A percentile compares a stretch with the other conserved stretches of the same genome.
phyloP scores from a whole-genome alignment of 2,888 invertebrate genomes.

The Calameuta pallipes region DNA sequence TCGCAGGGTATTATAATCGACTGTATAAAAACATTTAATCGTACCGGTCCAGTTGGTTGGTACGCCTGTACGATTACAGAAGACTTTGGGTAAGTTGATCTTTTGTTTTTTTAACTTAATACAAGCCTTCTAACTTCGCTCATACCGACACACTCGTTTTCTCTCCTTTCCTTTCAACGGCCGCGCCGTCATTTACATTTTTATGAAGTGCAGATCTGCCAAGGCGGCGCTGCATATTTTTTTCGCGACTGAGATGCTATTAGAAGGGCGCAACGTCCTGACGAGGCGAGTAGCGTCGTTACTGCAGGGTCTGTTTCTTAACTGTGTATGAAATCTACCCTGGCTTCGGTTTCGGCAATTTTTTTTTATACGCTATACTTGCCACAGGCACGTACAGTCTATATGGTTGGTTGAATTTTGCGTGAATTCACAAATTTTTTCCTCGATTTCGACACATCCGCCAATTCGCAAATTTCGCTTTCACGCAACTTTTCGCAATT shows the following conservation, averaged over 20 bases:
- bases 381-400: neutral
- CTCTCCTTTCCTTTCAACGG: neutral
- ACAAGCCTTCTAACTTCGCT: neutral
- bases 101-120: neutral
- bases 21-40: neutral
- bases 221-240: neutral
- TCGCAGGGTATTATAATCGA: neutral
- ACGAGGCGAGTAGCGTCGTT: neutral
- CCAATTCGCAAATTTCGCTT: neutral
- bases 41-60: neutral
- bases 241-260: neutral
- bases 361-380: neutral
- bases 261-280: neutral
- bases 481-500: neutral
- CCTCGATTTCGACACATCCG: neutral
- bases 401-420: neutral
- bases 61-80: neutral
- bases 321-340: neutral
- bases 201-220: constrained; percentile 7
- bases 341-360: neutral
- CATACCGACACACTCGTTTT: neutral
- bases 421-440: neutral
- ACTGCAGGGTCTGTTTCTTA: neutral
- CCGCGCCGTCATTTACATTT: constrained; percentile 1
- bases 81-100: neutral